A percentile compares a stretch with the other conserved stretches of the same genome.
Conservation (phyloP, 2,888 invertebrate genomes). For the Caenorhabditis virilis region DNA sequence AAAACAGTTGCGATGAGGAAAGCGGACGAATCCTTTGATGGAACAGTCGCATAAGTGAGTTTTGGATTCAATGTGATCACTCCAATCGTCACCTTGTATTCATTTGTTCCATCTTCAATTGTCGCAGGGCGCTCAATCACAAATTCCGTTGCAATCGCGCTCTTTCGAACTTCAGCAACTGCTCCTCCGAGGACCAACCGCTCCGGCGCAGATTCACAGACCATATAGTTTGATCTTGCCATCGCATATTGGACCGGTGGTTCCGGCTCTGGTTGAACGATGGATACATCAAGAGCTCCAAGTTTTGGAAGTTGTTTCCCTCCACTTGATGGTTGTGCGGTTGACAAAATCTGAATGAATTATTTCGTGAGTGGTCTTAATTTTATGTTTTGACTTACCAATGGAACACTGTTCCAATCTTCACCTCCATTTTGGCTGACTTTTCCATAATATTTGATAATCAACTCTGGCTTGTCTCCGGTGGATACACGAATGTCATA, state of each 20-base stretch:
- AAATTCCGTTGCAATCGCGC: slow-evolving; percentile 67
- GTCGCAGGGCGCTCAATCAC: slow-evolving; percentile 66
- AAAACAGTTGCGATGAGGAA: slow-evolving; percentile 55
- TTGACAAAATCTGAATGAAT: slow-evolving; percentile 15
- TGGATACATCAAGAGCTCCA: slow-evolving; percentile 29
- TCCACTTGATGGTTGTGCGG: slow-evolving; percentile 26
- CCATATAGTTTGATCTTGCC: too few relatives aligned
- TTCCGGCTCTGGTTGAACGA: background rate
- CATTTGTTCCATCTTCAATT: slow-evolving; percentile 68
- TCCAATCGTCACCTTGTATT: slow-evolving; percentile 69
- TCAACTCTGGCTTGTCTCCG: slow-evolving; percentile 20
- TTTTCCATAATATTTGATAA: slow-evolving; percentile 69
- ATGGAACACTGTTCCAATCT: slow-evolving; percentile 67
- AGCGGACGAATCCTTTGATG: slow-evolving; percentile 60
- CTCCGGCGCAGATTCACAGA: too few relatives aligned
- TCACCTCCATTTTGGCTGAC: slow-evolving; percentile 69
- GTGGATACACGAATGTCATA: slow-evolving; percentile 56
- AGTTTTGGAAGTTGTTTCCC: slow-evolving; percentile 23
- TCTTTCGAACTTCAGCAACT: slow-evolving; percentile 49
- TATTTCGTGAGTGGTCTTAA: background rate
- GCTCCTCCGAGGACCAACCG: too few relatives aligned
- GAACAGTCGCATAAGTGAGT: slow-evolving; percentile 68
- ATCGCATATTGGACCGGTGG: too few relatives aligned
- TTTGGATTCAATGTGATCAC: slow-evolving; percentile 68
- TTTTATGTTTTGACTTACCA: slow-evolving; percentile 3